These are phyloP conservation scores for Ceyx melanurus DNA, from an alignment of 2,113 vertebrate genomes.

Conservation along the genomic window DNA sequence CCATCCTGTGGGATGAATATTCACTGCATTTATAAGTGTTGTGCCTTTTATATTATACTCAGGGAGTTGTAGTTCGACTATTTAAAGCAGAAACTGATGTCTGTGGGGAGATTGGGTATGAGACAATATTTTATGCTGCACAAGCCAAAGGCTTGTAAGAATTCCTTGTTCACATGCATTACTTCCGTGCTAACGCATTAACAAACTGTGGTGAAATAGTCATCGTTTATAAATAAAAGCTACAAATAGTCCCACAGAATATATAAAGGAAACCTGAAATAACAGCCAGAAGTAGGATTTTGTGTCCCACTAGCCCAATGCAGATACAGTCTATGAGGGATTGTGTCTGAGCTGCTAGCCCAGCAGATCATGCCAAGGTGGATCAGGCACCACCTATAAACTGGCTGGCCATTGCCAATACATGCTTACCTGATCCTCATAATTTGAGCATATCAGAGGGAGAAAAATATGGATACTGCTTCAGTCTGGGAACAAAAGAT, in stretches of 20 bases:
- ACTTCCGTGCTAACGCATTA: neutral
- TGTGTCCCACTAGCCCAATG: neutral
- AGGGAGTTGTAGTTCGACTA: neutral
- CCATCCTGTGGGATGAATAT: neutral
- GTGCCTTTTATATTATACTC: neutral
- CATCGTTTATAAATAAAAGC: constrained; percentile 10
- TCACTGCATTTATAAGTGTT: neutral
- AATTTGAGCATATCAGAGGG: neutral
- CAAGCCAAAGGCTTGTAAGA: neutral
- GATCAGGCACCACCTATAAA: neutral
- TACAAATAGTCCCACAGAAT: constrained; percentile 15
- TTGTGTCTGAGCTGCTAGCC: neutral
- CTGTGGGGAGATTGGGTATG: neutral
- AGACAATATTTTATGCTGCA: neutral
- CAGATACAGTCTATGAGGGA: neutral
- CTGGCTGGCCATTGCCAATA: neutral
- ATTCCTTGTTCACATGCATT: neutral
- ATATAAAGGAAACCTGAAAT: neutral
- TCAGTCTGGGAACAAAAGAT: neutral
- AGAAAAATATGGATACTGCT: neutral
- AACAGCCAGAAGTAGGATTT: neutral
- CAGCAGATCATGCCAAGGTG: neutral
- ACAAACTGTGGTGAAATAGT: constrained; percentile 5
- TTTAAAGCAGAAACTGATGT: constrained; percentile 32
- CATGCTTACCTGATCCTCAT: neutral